Base-by-base conservation (phyloP, 2,888 invertebrate genomes). In the Tuberolachnus salignus region DNA sequence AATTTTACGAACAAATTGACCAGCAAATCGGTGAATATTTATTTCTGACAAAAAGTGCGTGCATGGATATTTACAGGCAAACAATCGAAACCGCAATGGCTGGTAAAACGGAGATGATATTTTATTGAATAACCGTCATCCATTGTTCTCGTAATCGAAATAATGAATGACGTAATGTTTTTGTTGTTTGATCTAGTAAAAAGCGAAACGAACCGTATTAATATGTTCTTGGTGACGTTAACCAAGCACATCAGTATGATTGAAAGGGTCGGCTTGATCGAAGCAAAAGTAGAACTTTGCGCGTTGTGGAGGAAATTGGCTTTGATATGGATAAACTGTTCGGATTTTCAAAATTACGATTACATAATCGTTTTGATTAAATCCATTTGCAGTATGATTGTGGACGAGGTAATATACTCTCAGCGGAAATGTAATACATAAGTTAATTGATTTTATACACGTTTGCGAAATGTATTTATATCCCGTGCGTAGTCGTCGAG, bases 271-370 rank as follows among this genome's bases (percentile, higher is more conserved):
- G 59, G 67, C 21, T 49, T 78, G 6, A 16, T 69, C 0, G 78
- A 78, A 0, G 46, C 78, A 1, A 78, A 78, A 9, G 0, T 49
- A 8, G 78, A 78, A 59, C 1, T 78, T 16, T 59, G 11, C 0
- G 21, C 51, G 14, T n/a, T 78, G 3, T 53, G 51, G 59, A 78
- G 34, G 6, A 78, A 69, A 51, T 13, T 78, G 16, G 66, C 67
- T 59, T 69, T 16, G 4, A 69, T 78, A 34, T 78, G 78, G 78
- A 59, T 69, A 42, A 57, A 78, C 42, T 78, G 78, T 61, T 59
- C 51, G n/a, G 3, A 69, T 19, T 78, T 78, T 78, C 78, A 78
- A 69, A 67, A 78, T 51, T 78, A 78, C 8, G 59, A 51, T 51
- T 69, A 78, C 14, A 42, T 78, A 49, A 51, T 69, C 3, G 26